These are phyloP conservation scores for Pluvialis apricaria DNA, from an alignment of 2,113 vertebrate species.

Conservation along the genomic window DNA sequence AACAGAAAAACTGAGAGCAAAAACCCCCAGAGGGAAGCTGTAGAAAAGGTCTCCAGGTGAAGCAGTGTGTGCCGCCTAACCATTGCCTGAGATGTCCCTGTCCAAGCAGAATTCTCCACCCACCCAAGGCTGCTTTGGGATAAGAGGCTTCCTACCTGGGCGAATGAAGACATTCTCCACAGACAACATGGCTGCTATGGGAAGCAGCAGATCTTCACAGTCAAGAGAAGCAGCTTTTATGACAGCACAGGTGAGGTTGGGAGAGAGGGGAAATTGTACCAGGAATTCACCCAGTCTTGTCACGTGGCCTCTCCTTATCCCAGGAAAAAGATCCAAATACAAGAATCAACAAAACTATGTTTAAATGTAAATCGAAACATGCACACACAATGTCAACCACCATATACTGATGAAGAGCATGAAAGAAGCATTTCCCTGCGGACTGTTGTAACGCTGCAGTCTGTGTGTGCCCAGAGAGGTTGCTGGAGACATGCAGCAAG, in stretches of 20 bases:
- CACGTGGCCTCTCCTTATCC: conserved; percentile 85
- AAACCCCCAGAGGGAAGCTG: neutral
- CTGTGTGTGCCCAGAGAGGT: neutral
- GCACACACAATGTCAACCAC: neutral
- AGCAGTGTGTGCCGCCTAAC: neutral
- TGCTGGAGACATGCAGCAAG: neutral
- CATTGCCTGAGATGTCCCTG: neutral
- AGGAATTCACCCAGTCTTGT: conserved; percentile 88
- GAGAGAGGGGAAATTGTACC: conserved; percentile 93
- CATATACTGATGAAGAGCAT: neutral
- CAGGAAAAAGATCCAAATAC: neutral
- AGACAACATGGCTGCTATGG: conserved; percentile 94
- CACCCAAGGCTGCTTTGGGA: neutral
- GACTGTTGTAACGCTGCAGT: neutral
- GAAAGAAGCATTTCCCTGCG: neutral
- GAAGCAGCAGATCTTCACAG: conserved; percentile 88
- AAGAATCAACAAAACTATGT: neutral
- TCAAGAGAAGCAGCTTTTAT: conserved; percentile 87
- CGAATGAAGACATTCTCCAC: conserved; percentile 97
- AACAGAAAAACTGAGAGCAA: neutral
- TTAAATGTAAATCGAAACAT: neutral
- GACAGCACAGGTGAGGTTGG: conserved; percentile 86
- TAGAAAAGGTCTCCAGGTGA: neutral
- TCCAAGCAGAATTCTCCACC: neutral
- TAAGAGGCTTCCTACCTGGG: conserved; percentile 77